Evolutionary conservation across 2,888 invertebrate species (phyloP), one percentile per base, ranked within the genome.

Genomic region (Eumacrocentrus americanus): DNA sequence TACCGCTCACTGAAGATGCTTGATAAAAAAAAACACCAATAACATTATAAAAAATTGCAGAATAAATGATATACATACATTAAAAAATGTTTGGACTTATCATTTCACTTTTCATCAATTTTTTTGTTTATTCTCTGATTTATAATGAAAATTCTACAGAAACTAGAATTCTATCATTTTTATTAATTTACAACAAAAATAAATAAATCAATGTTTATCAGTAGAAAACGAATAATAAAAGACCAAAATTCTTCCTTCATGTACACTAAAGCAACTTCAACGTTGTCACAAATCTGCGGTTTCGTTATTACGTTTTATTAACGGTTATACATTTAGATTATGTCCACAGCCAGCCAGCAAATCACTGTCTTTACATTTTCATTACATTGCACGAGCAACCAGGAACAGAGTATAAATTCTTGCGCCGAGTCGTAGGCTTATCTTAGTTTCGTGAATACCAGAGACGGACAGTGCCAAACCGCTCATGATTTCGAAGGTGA

Each of bases 241-340:
- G 20, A 25, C 18, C n/a, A n/a, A 14, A 38, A 12, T 38, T 52
- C 14, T 29, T 42, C 25, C 4, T 2, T 2, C 3, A 38, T 44
- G 11, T 40, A 34, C 11, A 23, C 9, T 25, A 9, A 9, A 11
- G 16, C 20, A 35, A 34, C 25, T 40, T 11, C 56, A 47, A 54
- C 47, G 52, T 52, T 59, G 54, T 60, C 48, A 50, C 56, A 60
- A 65, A 62, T 62, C 72, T 80, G 79, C 80, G 80, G 80, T 79
- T 80, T 76, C 72, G 74, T 75, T 78, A 79, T 78, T 75, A 78
- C 72, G 71, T 72, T 67, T 60, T 76, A 78, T 80, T 79, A 71
- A 75, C 64, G 70, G 75, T 68, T 72, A 72, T 72, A 69, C 70
- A 69, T 73, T 70, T 68, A 71, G 70, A 72, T 75, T 76, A 72